A percentile compares a stretch with the other conserved stretches of the same genome.
These are phyloP conservation scores for Dissostichus mawsoni DNA, from an alignment of 2,113 vertebrate species.

Conservation along the genomic window DNA sequence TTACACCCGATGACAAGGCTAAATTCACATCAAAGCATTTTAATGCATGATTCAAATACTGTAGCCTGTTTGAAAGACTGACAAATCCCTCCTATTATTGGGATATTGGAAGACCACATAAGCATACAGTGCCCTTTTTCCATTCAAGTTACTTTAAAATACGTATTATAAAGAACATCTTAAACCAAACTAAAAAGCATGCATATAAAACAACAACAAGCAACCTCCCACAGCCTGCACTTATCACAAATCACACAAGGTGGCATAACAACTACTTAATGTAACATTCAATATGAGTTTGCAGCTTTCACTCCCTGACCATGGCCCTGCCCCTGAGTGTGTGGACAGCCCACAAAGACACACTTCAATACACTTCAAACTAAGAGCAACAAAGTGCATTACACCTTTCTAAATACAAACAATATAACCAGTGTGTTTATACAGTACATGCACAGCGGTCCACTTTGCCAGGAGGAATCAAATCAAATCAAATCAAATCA, in stretches of 20 bases:
- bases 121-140: no score
- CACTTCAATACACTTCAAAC: not conserved
- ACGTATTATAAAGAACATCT: not conserved
- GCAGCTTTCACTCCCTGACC: not conserved
- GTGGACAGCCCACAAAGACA: not conserved
- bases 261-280: not conserved
- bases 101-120: not conserved
- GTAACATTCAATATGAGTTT: not conserved
- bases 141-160: not conserved
- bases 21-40: not conserved
- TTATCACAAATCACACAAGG: not conserved
- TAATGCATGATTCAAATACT: not conserved
- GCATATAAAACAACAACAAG: not conserved
- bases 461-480: not conserved
- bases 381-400: not conserved
- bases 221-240: not conserved
- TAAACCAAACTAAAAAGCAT: not conserved
- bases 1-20: not conserved
- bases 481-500: no score
- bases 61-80: not conserved
- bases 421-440: not conserved
- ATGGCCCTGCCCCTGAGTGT: not conserved
- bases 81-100: not conserved
- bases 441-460: no score
- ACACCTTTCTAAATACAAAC: not conserved